A percentile compares a stretch with the other conserved stretches of the same genome.
Conservation (phyloP, 1,140 invertebrate species). For the Pentalonia nigronervosa region DNA sequence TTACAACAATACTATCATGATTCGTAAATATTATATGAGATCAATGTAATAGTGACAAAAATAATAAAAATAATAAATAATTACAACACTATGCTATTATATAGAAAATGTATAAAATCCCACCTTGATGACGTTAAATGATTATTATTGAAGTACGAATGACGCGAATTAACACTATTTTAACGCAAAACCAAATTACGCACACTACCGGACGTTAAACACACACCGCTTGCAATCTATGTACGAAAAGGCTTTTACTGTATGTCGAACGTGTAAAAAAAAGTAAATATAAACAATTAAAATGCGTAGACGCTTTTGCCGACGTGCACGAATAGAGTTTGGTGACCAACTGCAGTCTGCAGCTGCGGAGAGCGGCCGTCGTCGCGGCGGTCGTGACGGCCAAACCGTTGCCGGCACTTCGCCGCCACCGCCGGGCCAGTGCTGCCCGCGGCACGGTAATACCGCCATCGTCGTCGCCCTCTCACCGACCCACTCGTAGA, state of each 20-base stretch:
- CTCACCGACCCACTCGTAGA: neutral
- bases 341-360: conserved; percentile 16
- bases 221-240: neutral
- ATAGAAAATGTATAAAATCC: neutral
- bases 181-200: neutral
- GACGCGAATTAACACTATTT: neutral
- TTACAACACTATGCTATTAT: neutral
- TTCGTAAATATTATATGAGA: neutral
- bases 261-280: neutral
- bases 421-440: conserved; percentile 45
- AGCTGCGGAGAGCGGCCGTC: neutral
- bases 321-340: neutral
- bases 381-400: neutral
- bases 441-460: conserved; percentile 22
- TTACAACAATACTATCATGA: neutral
- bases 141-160: neutral
- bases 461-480: neutral
- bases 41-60: neutral
- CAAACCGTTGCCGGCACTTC: conserved; percentile 33
- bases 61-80: neutral
- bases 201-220: neutral
- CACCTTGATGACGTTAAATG: neutral
- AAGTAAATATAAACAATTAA: neutral
- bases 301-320: neutral
- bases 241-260: neutral